Conservation (phyloP, 2,113 vertebrate species). For the Hippocampus mohnikei region DNA sequence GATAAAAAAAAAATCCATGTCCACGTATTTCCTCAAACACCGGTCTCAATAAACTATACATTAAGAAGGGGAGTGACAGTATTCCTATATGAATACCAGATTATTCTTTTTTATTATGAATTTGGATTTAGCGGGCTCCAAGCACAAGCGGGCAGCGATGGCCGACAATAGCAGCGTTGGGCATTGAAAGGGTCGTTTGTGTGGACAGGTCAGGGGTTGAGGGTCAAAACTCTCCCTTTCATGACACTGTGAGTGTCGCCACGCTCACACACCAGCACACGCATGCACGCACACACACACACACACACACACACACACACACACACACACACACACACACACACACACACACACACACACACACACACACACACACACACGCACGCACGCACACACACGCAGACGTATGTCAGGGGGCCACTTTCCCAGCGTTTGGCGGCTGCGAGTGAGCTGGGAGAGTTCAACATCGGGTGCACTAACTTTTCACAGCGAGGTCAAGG, state of each 20-base stretch:
- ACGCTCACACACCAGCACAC: slow-evolving; percentile 53
- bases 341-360: slow-evolving; percentile 50
- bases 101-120: slow-evolving; percentile 31
- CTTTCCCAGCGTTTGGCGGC: slow-evolving; percentile 75
- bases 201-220: slow-evolving; percentile 63
- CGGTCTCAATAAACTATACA: too few species aligned
- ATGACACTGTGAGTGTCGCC: slow-evolving; percentile 62
- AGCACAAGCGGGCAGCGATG: slow-evolving; percentile 49
- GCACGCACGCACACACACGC: slow-evolving; percentile 49
- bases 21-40: too few species aligned
- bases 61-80: too few species aligned
- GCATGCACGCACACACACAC: slow-evolving; percentile 49
- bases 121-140: slow-evolving; percentile 47
- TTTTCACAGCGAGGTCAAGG: slow-evolving; percentile 76
- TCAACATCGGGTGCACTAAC: slow-evolving; percentile 68
- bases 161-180: slow-evolving; percentile 55
- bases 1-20: too few species aligned
- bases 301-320: slow-evolving; percentile 44
- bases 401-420: slow-evolving; percentile 64
- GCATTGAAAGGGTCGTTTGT: slow-evolving; percentile 49
- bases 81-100: too few species aligned
- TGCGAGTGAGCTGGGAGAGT: slow-evolving; percentile 65
- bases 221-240: slow-evolving; percentile 67
- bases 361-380: slow-evolving; percentile 58
- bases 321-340: slow-evolving; percentile 50